A percentile compares a stretch with the other conserved stretches of the same genome.
These are phyloP conservation scores for Hapalemur alaotrensis DNA, from an alignment of 2,797 vertebrate genomes.

Conservation along the genomic window DNA sequence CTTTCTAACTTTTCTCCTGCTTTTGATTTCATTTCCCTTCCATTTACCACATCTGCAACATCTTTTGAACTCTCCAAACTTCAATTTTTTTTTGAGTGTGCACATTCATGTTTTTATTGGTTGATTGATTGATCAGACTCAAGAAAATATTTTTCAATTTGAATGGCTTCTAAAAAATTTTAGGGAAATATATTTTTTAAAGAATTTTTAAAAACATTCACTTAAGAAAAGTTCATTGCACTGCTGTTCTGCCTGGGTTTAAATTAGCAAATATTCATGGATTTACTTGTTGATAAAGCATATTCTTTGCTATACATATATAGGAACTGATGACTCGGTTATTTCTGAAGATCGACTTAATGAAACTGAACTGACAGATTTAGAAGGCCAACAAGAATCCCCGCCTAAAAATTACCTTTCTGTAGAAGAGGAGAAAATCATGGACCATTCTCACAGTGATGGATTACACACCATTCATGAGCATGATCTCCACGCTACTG, in stretches of 20 bases:
- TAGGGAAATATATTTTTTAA: not conserved
- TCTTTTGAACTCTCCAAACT: not conserved
- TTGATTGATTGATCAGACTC: not conserved
- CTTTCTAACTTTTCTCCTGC: not conserved
- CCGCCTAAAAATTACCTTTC: constrained; percentile 87
- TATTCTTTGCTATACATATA: constrained; percentile 9
- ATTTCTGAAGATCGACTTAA: constrained; percentile 92
- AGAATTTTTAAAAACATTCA: constrained; percentile 9
- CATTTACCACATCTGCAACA: not conserved
- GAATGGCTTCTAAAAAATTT: not conserved
- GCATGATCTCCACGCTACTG: constrained; percentile 78
- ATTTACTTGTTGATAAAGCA: not conserved
- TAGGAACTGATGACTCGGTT: constrained; percentile 88
- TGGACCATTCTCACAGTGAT: constrained; percentile 80
- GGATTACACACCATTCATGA: constrained; percentile 74
- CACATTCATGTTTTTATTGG: not conserved
- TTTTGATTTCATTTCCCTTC: not conserved
- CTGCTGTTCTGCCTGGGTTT: not conserved
- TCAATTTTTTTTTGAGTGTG: not conserved
- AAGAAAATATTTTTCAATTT: not conserved
- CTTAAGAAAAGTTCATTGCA: not conserved
- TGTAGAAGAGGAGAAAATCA: constrained; percentile 82
- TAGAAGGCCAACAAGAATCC: constrained; percentile 89
- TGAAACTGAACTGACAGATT: constrained; percentile 92
- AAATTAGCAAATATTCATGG: not conserved